Conservation (phyloP, 2,113 vertebrate species). For the Varanus salvator region DNA sequence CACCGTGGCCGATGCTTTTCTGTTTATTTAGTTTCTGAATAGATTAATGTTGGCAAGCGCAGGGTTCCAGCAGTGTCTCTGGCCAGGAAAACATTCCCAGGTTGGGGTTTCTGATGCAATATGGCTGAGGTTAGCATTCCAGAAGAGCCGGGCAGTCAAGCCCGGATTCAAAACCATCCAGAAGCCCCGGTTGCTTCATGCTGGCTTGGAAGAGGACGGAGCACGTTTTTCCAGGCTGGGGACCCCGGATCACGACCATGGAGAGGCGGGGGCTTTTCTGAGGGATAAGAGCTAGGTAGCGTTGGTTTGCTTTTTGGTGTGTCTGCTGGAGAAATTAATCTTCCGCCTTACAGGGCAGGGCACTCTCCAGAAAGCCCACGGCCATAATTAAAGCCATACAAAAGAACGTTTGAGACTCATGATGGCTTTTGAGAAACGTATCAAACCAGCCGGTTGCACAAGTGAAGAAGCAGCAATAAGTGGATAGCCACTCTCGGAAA, state of each 20-base stretch:
- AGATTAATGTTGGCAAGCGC: constrained; percentile 49
- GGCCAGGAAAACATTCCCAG: constrained; percentile 58
- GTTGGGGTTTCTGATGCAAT: constrained; percentile 69
- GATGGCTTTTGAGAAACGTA: background rate
- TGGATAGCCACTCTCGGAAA: background rate
- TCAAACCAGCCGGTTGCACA: background rate
- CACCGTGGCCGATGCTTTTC: background rate
- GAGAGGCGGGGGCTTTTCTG: background rate
- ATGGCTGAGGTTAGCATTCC: constrained; percentile 67
- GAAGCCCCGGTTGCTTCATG: constrained; percentile 6
- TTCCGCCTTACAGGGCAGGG: background rate
- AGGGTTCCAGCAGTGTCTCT: constrained; percentile 37
- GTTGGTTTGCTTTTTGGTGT: background rate
- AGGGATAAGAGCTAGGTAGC: background rate
- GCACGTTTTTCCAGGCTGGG: background rate
- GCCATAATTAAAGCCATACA: background rate
- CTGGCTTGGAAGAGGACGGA: background rate
- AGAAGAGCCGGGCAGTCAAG: constrained; percentile 11
- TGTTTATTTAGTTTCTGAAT: constrained; percentile 18
- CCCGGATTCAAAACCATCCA: constrained; percentile 54
- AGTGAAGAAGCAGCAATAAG: background rate
- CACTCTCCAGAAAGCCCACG: background rate
- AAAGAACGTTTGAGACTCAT: background rate
- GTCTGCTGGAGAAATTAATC: background rate
- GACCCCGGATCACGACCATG: background rate